Evolutionary conservation across 37 sponge, comb jelly and placozoan genomes (phyloP).

Genomic region (Oopsacas minuta): DNA sequence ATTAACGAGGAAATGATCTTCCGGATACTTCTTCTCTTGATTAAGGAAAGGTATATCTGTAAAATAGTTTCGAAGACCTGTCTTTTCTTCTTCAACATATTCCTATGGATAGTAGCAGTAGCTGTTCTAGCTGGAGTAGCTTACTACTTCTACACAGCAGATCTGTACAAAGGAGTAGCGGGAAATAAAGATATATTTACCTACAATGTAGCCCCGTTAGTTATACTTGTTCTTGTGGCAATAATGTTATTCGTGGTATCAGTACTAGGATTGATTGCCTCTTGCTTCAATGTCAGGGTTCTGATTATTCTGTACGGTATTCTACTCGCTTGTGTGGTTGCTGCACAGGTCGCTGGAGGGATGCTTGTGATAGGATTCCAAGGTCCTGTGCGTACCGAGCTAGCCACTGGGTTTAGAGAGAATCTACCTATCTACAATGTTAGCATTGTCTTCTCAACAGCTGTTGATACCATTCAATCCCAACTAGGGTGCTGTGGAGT

Average conservation of each 20-base stretch:
- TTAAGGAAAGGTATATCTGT: too few species aligned
- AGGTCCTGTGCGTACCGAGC: not conserved
- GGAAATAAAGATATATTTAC: not conserved
- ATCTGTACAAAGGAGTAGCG: not conserved
- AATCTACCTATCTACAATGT: not conserved
- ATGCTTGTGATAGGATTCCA: not conserved
- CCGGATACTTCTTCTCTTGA: too few species aligned
- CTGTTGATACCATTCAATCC: not conserved
- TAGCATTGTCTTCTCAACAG: not conserved
- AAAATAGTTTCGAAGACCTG: not conserved
- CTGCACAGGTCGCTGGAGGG: not conserved
- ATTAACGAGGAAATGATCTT: too few species aligned
- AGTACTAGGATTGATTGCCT: not conserved
- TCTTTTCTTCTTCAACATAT: not conserved
- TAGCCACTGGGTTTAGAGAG: not conserved
- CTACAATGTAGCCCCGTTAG: not conserved
- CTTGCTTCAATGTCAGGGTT: not conserved
- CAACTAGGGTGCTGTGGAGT: not conserved
- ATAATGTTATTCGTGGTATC: not conserved
- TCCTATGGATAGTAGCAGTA: not conserved
- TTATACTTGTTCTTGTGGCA: not conserved
- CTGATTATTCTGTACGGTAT: not conserved
- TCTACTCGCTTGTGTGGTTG: not conserved
- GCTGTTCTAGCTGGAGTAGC: not conserved
- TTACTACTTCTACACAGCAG: constrained; percentile 5